These are phyloP conservation scores for Eupithecia centaureata DNA, from an alignment of 2,888 invertebrate species.

Conservation along the genomic window DNA sequence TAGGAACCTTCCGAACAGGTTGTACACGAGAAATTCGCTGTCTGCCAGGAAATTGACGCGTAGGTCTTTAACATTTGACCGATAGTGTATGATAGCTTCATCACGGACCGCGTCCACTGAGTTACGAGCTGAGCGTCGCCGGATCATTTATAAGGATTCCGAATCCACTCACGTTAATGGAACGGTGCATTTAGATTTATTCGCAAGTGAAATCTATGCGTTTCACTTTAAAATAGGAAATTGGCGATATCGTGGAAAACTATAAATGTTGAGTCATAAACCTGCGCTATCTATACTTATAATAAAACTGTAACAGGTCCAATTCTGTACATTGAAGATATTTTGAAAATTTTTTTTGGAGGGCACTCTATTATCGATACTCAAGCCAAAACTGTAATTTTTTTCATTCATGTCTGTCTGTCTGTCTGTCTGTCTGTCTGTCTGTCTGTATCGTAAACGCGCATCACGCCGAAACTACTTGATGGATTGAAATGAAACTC, in stretches of 20 bases:
- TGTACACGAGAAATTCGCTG: slow-evolving; percentile 71
- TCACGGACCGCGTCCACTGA: slow-evolving; percentile 43
- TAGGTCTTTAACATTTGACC: slow-evolving; percentile 61
- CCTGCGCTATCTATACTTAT: too few relatives aligned
- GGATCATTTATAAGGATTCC: slow-evolving; percentile 44
- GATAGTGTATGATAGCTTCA: slow-evolving; percentile 54
- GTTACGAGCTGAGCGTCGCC: slow-evolving; percentile 31
- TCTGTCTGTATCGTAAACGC: too few relatives aligned
- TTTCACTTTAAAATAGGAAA: slow-evolving; percentile 33
- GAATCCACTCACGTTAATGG: slow-evolving; percentile 40
- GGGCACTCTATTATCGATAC: too few relatives aligned
- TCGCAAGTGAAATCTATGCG: slow-evolving; percentile 39
- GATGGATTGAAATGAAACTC: too few relatives aligned
- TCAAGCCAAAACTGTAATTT: too few relatives aligned
- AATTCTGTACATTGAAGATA: too few relatives aligned
- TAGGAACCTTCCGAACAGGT: slow-evolving; percentile 63
- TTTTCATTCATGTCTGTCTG: too few relatives aligned
- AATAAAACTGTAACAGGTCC: too few relatives aligned
- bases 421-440: too few relatives aligned
- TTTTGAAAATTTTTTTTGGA: too few relatives aligned
- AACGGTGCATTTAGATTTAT: slow-evolving; percentile 39
- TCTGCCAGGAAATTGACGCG: slow-evolving; percentile 64
- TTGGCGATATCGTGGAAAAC: slow-evolving; percentile 17
- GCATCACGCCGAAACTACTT: too few relatives aligned
- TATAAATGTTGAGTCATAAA: slow-evolving; percentile 10